Evolutionary conservation across 2,797 vertebrate genomes (phyloP).

Genomic region (Lagorchestes hirsutus): DNA sequence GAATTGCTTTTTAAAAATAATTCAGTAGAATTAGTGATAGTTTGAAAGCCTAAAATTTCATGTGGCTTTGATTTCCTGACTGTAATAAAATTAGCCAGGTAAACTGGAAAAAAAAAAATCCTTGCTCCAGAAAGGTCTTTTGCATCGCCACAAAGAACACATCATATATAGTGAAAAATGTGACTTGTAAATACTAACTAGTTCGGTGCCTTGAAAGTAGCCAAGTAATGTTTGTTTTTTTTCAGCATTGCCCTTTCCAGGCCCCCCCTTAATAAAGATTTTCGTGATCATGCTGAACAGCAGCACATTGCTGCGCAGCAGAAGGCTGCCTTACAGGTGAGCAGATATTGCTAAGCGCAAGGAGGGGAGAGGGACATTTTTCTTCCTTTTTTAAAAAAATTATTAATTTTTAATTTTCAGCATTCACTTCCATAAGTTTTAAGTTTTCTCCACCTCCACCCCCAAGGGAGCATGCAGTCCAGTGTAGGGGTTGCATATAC

Average conservation of each 20-base stretch:
- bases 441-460: too few relatives aligned
- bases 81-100: not conserved
- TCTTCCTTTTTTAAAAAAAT: not conserved
- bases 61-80: slow-evolving; percentile 29
- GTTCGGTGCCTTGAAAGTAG: not conserved
- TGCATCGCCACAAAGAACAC: not conserved
- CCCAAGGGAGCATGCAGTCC: too few relatives aligned
- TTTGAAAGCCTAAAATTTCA: slow-evolving; percentile 52
- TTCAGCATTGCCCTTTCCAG: slow-evolving; percentile 91
- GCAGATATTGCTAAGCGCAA: not conserved
- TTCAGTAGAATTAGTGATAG: slow-evolving; percentile 30
- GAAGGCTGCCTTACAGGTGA: slow-evolving; percentile 97
- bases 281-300: slow-evolving; percentile 96
- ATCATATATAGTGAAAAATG: slow-evolving; percentile 23
- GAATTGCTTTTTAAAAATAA: slow-evolving; percentile 34
- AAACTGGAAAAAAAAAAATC: not conserved
- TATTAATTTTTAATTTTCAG: too few relatives aligned
- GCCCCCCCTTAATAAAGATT: slow-evolving; percentile 92
- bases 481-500: too few relatives aligned
- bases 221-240: slow-evolving; percentile 59
- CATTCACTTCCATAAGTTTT: too few relatives aligned
- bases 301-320: slow-evolving; percentile 98
- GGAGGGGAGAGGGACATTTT: not conserved
- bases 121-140: slow-evolving; percentile 32
- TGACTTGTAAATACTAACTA: slow-evolving; percentile 18